Percentiles rank a stretch among this genome's conserved stretches.
Conservation (phyloP, 2,113 vertebrate genomes). For the Tragulus kanchil region DNA sequence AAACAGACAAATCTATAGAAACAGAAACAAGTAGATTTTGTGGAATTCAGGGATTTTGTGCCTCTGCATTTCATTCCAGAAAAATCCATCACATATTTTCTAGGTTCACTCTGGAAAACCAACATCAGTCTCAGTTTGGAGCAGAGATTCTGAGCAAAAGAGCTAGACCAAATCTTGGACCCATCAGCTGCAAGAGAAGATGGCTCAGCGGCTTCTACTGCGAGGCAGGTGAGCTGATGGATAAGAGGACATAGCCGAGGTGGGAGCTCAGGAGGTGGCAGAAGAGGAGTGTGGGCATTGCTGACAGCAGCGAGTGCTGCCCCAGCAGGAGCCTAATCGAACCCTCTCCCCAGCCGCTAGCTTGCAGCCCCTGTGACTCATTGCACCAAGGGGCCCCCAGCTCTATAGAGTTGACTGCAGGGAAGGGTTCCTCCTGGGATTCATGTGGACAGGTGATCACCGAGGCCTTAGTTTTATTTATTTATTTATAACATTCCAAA, state of each 20-base stretch:
- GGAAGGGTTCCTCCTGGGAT: neutral
- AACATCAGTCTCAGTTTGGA: neutral
- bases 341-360: neutral
- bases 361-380: neutral
- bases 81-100: neutral
- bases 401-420: neutral
- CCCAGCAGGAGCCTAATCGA: neutral
- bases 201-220: neutral
- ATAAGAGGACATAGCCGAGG: neutral
- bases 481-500: neutral
- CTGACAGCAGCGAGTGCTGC: fast-evolving
- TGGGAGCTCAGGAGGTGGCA: neutral
- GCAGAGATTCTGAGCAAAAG: neutral
- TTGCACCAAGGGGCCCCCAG: neutral
- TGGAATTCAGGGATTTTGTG: neutral
- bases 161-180: neutral
- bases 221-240: neutral
- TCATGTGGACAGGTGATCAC: neutral
- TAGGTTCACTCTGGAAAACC: neutral
- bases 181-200: neutral
- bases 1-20: neutral
- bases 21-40: neutral
- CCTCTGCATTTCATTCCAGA: neutral
- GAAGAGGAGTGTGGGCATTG: neutral
- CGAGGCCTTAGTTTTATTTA: neutral